Evolutionary conservation across 2,113 vertebrate genomes (phyloP), one percentile per base, ranked within the genome.

Genomic region (Oriolus oriolus): DNA sequence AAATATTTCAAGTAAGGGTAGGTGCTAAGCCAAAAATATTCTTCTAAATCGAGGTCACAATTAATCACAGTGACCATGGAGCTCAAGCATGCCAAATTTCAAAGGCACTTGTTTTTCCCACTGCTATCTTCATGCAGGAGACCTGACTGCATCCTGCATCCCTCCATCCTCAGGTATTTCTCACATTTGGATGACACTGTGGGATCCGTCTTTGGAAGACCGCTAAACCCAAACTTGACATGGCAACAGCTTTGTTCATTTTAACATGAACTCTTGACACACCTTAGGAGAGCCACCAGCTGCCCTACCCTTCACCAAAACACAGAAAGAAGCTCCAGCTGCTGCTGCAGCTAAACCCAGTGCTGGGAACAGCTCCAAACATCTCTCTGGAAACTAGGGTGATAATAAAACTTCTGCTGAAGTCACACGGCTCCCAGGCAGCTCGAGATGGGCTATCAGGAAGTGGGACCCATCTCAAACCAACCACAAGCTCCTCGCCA

Each of bases 321-420:
- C 41, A 68, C 45, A 76, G 28, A 47, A 76, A 65, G 30, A 23
- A 65, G 50, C 13, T 88, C 47, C 65, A 1, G 3, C n/a, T 74
- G 11, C 44, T 93, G 49, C 66, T 73, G 57, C n/a, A 86, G 49
- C 50, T 63, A 88, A 95, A 80, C 19, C 18, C 21, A 81, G 2
- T 0, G 5, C 54, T 63, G 54, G 42, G 45, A 95, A 93, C 0
- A 0, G 41, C 59, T 94, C 79, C 88, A 86, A 94, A 88, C 27
- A 86, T 61, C 37, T 66, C 71, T 86, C 69, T 74, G 63, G 71
- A 88, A 97, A 86, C 64, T 23, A 63, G 31, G 0, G 0, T 14
- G 59, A 47, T 35, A 80, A 76, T 31, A 92, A 65, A 92, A 89
- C 59, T 90, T 93, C 70, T 70, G 63, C 79, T 70, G 50, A 90